phyloP scores from a whole-genome alignment of 2,113 vertebrate genomes.

The Leucopsar rothschildi region DNA sequence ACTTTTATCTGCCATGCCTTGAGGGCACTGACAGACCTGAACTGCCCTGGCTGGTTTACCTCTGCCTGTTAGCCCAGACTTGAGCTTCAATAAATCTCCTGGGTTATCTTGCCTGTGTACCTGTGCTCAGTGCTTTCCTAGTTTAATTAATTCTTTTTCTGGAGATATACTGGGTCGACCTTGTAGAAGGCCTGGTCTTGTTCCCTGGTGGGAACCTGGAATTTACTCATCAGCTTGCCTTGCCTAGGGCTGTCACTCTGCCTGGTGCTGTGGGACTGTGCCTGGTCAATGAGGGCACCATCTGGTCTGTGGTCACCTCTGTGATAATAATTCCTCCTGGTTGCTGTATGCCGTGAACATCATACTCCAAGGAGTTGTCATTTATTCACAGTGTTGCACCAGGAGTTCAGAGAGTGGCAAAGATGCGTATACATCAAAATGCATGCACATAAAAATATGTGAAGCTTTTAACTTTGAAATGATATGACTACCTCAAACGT shows the following conservation, averaged over 20 bases:
- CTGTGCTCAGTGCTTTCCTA: neutral
- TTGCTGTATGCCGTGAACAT: neutral
- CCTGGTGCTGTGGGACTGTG: neutral
- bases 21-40: neutral
- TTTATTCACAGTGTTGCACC: neutral
- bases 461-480: neutral
- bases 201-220: neutral
- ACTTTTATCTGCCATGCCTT: neutral
- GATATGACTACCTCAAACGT: neutral
- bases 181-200: neutral
- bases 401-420: neutral
- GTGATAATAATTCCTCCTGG: neutral
- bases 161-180: neutral
- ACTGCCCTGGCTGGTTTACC: neutral
- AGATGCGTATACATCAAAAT: neutral
- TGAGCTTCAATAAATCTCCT: neutral
- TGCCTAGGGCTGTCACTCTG: neutral
- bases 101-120: neutral
- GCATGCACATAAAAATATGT: neutral
- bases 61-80: neutral
- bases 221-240: neutral
- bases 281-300: neutral
- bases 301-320: neutral
- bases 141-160: neutral
- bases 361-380: neutral